Base-by-base conservation (phyloP, 1,140 invertebrate genomes). In the Augochlora pura region DNA sequence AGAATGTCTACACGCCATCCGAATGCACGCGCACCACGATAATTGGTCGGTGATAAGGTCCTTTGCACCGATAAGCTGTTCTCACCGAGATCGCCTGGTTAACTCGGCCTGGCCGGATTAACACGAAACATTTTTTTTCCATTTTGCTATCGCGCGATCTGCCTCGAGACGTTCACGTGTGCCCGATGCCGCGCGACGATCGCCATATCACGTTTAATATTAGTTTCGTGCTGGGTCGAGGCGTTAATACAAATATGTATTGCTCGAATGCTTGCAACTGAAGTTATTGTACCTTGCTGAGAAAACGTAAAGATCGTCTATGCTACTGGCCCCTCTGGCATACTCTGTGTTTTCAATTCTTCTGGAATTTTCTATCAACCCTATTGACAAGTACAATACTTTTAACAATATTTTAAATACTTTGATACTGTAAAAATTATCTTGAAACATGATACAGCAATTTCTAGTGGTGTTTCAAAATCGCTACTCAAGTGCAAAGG, bases 121-220 rank as follows among this genome's bases (percentile, higher is more conserved):
- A 67, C 77, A 67, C 52, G 76, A 79, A 73, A 72, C 77, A 65
- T 49, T 73, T 65, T 78, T 69, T 77, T 63, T 21, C 46, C 16
- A 27, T 21, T 39, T 21, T 23, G 23, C 27, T 73, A 79, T 79
- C 77, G 0, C 16, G 0, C 9, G 21, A 78, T 78, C 69, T 78
- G 25, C 16, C 60, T 14, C 21, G 16, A 18, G 23, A 10, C 63
- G 8, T 73, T n/a, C 42, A 60, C 25, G 27, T 27, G 63, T 1
- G 8, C 64, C 54, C 63, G 71, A 75, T 80, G 62, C 75, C 32
- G 52, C 49, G 14, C n/a, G 27, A 67, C 38, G 54, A 75, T 67
- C 69, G 46, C 8, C 6, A 3, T 10, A 42, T 39, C 23, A 21
- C 2, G 62, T 14, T 65, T 59, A 46, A 59, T 76, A 77, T 77